Evolutionary conservation across 92 coral and sea anemone genomes (phyloP), one percentile per base, ranked within the genome.

Genomic region (Bergia sp.): DNA sequence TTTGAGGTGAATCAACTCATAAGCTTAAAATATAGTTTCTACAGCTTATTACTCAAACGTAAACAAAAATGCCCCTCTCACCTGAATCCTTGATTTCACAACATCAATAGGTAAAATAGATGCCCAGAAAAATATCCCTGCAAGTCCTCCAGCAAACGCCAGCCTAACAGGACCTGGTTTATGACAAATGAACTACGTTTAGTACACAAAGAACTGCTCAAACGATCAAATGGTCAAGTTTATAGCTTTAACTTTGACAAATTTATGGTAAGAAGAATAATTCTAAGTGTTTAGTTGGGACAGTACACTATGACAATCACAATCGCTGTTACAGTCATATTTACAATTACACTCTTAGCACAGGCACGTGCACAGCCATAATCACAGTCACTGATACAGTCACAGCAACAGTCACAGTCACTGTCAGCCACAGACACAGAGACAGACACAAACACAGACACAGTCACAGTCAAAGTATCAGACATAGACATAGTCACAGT

Each of bases 41-140:
- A 11, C 57, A 50, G 15, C 11, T 13, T 11, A 50, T 9, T 73
- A 20, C 15, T 37, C 45, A 29, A 21, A 39, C 57, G 4, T 45
- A 5, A 29, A 3, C 4, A 80, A 20, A 16, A 1, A 2, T 15
- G 18, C 20, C 65, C 21, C 15, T 72, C 87, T n/a, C 13, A 84
- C 87, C 87, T 84, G 87, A 47, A 84, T 38, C 40, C 87, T 69
- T 44, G 87, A 84, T 15, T 84, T 84, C 41, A 84, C 77, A 18
- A 84, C 87, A 72, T 84, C 87, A 15, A 84, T 37, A 10, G 87
- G 87, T 20, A 84, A 49, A 84, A 84, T 84, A 1, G 87, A 84
- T 72, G 87, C 87, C 87, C 87, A 84, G 87, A 84, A 84, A 84
- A 84, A 84, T 75, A 84, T 75, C 43, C 87, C 87, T 8, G 87